A percentile compares a stretch with the other conserved stretches of the same genome.
Conservation (phyloP, 1,140 invertebrate genomes). For the Cherax destructor region DNA sequence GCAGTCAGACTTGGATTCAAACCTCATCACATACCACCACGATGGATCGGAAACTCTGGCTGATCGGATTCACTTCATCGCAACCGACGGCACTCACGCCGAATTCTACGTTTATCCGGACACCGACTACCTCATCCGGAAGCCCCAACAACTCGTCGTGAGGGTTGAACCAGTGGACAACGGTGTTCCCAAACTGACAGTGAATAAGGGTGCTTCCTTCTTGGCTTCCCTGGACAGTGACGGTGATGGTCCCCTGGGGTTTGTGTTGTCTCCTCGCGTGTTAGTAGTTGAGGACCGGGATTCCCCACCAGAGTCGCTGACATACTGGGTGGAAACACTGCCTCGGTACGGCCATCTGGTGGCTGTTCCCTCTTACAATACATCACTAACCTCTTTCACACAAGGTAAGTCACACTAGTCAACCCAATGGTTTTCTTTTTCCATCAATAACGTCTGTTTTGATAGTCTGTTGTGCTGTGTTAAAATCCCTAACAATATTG, state of each 20-base stretch:
- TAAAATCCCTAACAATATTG: too few relatives aligned
- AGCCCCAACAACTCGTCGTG: constrained; percentile 74
- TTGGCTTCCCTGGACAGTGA: background rate
- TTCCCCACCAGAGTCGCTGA: constrained; percentile 73
- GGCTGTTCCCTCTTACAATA: constrained; percentile 35
- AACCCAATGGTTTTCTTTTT: too few relatives aligned
- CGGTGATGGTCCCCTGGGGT: background rate
- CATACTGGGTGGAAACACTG: constrained; percentile 73
- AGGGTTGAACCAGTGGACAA: constrained; percentile 76
- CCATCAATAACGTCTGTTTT: too few relatives aligned
- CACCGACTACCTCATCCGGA: constrained; percentile 72
- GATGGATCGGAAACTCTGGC: constrained; percentile 74
- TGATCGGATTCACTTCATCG: constrained; percentile 75
- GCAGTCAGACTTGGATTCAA: constrained; percentile 74
- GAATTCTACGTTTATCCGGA: constrained; percentile 76
- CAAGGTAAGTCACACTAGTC: constrained; percentile 16
- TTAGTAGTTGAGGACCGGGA: constrained; percentile 75
- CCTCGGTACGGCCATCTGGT: constrained; percentile 75
- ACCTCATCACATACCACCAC: constrained; percentile 76
- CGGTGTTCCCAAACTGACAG: constrained; percentile 73
- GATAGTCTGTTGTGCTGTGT: too few relatives aligned
- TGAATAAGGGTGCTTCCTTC: constrained; percentile 72
- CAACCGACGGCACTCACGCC: constrained; percentile 74
- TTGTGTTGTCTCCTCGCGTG: constrained; percentile 17
- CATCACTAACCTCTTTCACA: background rate